Percentiles rank a stretch among this genome's conserved stretches.
phyloP scores from a whole-genome alignment of 1,140 invertebrate species.

The Bombus terrestris region DNA sequence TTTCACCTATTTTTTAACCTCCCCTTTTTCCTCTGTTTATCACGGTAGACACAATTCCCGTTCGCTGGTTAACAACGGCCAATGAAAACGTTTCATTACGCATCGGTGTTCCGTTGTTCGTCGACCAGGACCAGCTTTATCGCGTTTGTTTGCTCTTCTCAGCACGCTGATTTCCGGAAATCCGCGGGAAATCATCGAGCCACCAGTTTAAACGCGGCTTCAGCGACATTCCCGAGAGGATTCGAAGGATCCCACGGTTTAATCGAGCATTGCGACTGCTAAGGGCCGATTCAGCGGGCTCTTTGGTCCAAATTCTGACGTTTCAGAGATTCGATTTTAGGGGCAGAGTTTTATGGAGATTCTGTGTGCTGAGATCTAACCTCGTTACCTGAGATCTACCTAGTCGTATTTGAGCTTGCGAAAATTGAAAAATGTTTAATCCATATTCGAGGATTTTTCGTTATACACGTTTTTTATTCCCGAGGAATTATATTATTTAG shows the following conservation, averaged over 20 bases:
- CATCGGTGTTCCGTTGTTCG: slow-evolving; percentile 32
- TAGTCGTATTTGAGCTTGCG: background rate
- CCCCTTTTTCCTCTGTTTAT: background rate
- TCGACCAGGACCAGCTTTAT: slow-evolving; percentile 47
- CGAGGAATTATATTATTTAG: background rate
- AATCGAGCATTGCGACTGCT: background rate
- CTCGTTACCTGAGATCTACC: background rate
- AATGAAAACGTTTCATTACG: slow-evolving; percentile 67
- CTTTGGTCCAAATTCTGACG: background rate
- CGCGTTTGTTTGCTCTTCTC: slow-evolving; percentile 56
- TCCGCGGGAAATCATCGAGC: slow-evolving; percentile 59
- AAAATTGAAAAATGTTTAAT: background rate
- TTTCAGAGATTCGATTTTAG: background rate
- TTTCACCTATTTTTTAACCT: background rate
- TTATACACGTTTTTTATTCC: background rate
- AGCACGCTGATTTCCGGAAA: slow-evolving; percentile 52
- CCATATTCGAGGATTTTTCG: background rate
- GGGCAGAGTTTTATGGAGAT: background rate
- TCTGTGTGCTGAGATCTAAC: background rate
- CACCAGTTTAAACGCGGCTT: slow-evolving; percentile 24
- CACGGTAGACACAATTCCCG: background rate
- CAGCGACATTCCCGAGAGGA: background rate
- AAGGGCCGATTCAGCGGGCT: background rate
- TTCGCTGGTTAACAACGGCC: slow-evolving; percentile 30
- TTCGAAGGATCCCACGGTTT: background rate